These are phyloP conservation scores for Leptosomus discolor DNA, from an alignment of 2,113 vertebrate species.

Conservation along the genomic window DNA sequence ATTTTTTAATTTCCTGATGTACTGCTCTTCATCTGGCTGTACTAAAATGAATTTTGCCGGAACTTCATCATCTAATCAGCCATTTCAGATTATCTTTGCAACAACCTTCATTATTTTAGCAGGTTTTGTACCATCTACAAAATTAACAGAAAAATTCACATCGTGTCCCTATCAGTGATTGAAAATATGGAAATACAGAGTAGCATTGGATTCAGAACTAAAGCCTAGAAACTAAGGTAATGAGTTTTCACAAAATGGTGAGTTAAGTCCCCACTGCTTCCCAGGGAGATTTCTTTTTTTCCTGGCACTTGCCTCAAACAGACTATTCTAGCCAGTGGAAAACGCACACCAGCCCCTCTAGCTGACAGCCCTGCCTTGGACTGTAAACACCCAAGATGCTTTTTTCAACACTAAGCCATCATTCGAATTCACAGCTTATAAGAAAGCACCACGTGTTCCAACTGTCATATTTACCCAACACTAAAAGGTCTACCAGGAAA, in stretches of 20 bases:
- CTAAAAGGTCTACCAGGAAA: conserved; percentile 3
- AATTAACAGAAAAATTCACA: not conserved
- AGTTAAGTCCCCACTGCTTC: not conserved
- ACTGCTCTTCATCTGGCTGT: not conserved
- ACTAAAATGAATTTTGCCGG: not conserved
- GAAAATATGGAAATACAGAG: not conserved
- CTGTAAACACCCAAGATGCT: not conserved
- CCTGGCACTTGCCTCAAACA: not conserved
- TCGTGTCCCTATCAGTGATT: not conserved
- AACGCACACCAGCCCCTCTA: not conserved
- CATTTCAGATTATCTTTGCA: not conserved
- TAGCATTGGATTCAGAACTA: not conserved
- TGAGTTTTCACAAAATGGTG: not conserved
- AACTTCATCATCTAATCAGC: not conserved
- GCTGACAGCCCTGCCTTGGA: not conserved
- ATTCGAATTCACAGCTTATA: conserved; percentile 42
- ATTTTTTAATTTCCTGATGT: not conserved
- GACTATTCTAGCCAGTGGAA: not conserved
- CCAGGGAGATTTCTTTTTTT: not conserved
- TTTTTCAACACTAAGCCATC: conserved; percentile 14
- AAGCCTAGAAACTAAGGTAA: not conserved
- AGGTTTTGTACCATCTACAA: not conserved
- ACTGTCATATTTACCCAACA: conserved; percentile 26
- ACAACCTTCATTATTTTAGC: not conserved
- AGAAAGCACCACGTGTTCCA: conserved; percentile 42